Evolutionary conservation across 2,113 vertebrate genomes (phyloP), one percentile per base, ranked within the genome.

Genomic region (Condylura cristata): DNA sequence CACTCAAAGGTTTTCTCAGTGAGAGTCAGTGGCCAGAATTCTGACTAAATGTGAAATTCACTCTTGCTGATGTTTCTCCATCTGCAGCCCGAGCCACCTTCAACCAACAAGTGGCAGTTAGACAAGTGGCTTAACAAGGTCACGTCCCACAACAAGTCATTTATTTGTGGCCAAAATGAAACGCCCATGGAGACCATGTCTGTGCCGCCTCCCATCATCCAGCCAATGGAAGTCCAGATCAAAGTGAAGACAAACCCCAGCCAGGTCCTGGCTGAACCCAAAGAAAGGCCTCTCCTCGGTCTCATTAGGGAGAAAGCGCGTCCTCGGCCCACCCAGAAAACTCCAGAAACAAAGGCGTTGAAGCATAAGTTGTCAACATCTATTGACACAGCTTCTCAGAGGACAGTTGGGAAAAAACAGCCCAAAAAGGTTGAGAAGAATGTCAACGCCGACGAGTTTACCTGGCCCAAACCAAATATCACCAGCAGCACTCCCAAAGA

Each of bases 81-180:
- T 94, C 72, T 91, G 22, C 94, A 99, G 99, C 99, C 99, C 0
- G 99, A 99, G 85, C 99, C 99, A 1, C 99, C 99, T 3, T 99
- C 99, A 3, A 99, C 99, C 66, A 99, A 99, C 97, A 99, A 99
- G 96, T 99, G 99, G 99, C 99, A 99, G 97, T 95, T 99, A 97
- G 99, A 99, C 97, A 99, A 99, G 97, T 99, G 99, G 99, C 97
- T 99, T 87, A 99, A 99, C 97, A 99, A 99, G 96, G 99, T 99
- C 95, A 99, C 99, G 92, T 99, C 99, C 51, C 99, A 99, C 96
- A 99, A 99, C 97, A 99, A 99, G 97, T 98, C 99, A 18, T 98
- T 99, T 96, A 99, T 99, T 86, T 99, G 98, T 97, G 98, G 97
- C 92, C 99, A 99, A 96, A 98, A 98, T 95, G 99, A 99, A 82